Base-by-base conservation (phyloP, 2,797 vertebrate genomes). In the Pelochelys cantorii region DNA sequence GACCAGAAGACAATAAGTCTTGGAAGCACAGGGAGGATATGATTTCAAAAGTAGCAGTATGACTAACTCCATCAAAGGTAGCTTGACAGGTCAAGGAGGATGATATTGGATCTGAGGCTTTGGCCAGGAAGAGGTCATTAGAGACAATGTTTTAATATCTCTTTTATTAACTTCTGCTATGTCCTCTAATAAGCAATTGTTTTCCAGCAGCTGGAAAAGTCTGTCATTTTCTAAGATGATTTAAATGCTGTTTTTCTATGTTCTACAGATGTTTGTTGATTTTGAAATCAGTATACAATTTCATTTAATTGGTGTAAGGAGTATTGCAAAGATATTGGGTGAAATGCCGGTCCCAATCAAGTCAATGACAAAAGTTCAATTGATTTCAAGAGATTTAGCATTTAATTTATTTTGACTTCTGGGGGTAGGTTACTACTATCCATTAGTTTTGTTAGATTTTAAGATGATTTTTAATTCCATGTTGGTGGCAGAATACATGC, bases 261-360 rank as follows among this genome's bases (percentile, higher is more conserved):
- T 68, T 91, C 34, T 82, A 37, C 29, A 68, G 48, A 56, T 93
- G 54, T 90, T 93, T 86, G 81, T 14, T 52, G 56, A 79, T 85
- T 92, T 86, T 92, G 59, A 93, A 92, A 93, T 85, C 60, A 78
- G 48, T 59, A 59, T 59, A 27, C 25, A 59, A 27, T 59, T 59
- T 59, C 4, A 60, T 27, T 60, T 60, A 27, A 11, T 60, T 60
- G 56, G 5, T 27, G 11, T 60, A 60, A 25, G 59, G 25, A 60
- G 59, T 11, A 80, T 83, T 90, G 60, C 54, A 79, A 83, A 84
- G 68, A 80, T 90, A 93, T 88, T 3, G 85, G 75, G 25, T 60
- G 59, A 60, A 29, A 60, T 60, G 59, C 59, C 27, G 25, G 11
- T 5, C 23, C 11, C 57, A 59, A 3, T 60, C 10, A 60, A 60